A percentile compares a stretch with the other conserved stretches of the same genome.
Evolutionary conservation across 2,113 vertebrate genomes (phyloP).

Genomic region (Microtus richardsoni): DNA sequence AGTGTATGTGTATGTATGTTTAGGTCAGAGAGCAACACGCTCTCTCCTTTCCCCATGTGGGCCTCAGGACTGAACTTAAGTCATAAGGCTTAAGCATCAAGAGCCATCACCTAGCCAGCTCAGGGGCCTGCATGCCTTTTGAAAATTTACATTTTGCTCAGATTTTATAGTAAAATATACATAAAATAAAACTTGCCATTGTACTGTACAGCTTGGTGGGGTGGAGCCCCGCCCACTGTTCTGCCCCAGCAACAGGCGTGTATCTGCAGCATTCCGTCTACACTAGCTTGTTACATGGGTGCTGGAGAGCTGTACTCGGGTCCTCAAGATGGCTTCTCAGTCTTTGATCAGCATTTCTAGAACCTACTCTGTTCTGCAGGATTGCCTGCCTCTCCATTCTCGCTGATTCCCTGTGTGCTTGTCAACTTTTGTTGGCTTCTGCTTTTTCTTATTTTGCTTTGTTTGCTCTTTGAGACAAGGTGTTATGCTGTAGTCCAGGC

Average conservation of each 20-base stretch:
- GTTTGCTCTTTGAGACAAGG: not conserved
- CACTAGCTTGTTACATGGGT: not conserved
- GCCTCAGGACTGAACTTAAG: not conserved
- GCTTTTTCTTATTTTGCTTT: not conserved
- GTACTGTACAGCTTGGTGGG: not conserved
- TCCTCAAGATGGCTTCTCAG: not conserved
- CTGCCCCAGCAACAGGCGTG: not conserved
- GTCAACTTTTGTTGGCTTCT: not conserved
- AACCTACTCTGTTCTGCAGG: not conserved
- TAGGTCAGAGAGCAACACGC: not conserved
- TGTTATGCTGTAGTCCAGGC: not conserved
- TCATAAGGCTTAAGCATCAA: not conserved
- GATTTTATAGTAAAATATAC: not conserved
- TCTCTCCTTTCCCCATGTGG: not conserved
- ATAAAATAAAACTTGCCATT: not conserved
- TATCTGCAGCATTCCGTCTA: not conserved
- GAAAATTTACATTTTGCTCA: constrained; percentile 25
- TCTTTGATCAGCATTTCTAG: not conserved
- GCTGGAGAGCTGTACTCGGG: not conserved
- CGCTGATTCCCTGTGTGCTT: not conserved
- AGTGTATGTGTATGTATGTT: too few species aligned
- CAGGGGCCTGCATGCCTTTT: not conserved
- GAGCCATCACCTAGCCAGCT: not conserved
- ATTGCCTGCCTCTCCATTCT: not conserved
- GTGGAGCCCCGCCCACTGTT: not conserved